Conservation (phyloP, 2,797 vertebrate species). For the Craterocephalus amniculus region DNA sequence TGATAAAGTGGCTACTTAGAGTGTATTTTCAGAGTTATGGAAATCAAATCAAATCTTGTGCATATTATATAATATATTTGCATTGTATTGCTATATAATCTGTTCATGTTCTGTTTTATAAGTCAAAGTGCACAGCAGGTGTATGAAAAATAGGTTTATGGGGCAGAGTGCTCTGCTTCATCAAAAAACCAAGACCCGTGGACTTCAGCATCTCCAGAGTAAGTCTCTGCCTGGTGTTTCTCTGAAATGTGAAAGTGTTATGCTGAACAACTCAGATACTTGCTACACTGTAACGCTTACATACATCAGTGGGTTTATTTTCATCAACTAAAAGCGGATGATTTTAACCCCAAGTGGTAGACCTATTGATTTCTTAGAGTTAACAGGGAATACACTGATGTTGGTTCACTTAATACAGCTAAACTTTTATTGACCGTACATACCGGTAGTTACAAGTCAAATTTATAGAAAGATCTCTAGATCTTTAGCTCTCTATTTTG, state of each 20-base stretch:
- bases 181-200: background rate
- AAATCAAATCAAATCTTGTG: background rate
- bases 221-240: background rate
- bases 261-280: background rate
- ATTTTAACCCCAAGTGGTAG: background rate
- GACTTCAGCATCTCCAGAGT: background rate
- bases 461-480: too few species aligned
- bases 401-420: background rate
- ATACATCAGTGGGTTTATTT: background rate
- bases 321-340: background rate
- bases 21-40: background rate
- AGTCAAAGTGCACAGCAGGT: too few species aligned
- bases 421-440: background rate
- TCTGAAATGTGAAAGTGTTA: background rate
- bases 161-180: background rate
- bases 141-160: background rate
- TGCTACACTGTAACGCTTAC: background rate
- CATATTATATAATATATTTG: background rate
- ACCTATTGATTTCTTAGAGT: background rate
- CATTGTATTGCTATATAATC: background rate
- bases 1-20: too few species aligned
- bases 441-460: background rate
- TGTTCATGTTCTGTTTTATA: background rate
- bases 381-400: background rate
- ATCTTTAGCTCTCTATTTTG: background rate